Evolutionary conservation across 2,797 vertebrate species (phyloP), one percentile per base, ranked within the genome.

Genomic region (Knipowitschia caucasica): DNA sequence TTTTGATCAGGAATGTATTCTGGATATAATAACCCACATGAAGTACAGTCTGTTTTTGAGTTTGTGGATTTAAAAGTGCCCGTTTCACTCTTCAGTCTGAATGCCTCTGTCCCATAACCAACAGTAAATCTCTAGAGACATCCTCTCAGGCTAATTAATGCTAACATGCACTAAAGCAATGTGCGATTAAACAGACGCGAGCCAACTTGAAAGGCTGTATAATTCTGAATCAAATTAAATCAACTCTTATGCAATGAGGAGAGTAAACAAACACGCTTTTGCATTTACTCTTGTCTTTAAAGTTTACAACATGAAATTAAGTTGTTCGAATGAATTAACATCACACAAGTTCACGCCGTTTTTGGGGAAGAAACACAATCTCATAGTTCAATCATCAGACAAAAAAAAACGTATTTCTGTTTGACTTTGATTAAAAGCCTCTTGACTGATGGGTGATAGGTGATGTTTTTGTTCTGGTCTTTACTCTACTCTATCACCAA

Each of bases 191-290:
- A 50, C 52, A 53, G 60, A 67, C 35, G 23, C 33, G 39, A 55
- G 40, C 31, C 14, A 62, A 67, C 18, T 39, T 50, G 66, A 57
- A 67, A 59, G 35, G 34, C 46, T 47, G 46, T 47, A 60, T 59
- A 56, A 68, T 62, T 43, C 26, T 51, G 58, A 51, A 64, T 66
- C 50, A 69, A 50, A 70, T 50, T 44, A 59, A 67, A 69, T 66
- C 34, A 64, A 43, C 24, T 20, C 47, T 67, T 60, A 63, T 11
- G 55, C 40, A 61, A 46, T 17, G 30, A 18, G 38, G 49, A 23
- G 42, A 35, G 55, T 39, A 61, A 65, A 61, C 57, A 66, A 45
- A 33, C 50, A 21, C 17, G 38, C 25, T 27, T 0, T 45, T 12
- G 25, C 18, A 46, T 66, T 57, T 59, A 24, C 17, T 58, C 47